Conservation (phyloP, 2,797 vertebrate species). For the Scomberomorus guttatus region DNA sequence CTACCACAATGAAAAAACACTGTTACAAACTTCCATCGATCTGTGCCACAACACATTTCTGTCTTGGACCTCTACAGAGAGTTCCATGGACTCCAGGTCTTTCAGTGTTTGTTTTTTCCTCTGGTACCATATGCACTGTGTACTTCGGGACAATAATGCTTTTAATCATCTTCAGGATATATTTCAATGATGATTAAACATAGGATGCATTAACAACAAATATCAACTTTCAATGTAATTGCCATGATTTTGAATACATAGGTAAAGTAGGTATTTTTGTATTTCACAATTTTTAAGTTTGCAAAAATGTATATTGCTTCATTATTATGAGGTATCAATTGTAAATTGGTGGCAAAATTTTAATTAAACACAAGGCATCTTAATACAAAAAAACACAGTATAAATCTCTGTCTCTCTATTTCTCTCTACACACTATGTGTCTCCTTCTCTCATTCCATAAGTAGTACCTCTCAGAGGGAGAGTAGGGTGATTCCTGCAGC, state of each 20-base stretch:
- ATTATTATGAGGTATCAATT: neutral
- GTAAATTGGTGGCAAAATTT: neutral
- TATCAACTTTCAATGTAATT: neutral
- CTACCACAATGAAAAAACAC: neutral
- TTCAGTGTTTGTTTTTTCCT: neutral
- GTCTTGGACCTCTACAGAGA: neutral
- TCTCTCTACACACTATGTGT: conserved; percentile 24
- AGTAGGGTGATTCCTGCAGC: conserved; percentile 60
- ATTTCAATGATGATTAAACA: conserved; percentile 3
- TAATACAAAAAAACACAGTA: conserved; percentile 14
- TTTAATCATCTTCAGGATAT: neutral
- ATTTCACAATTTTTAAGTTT: neutral
- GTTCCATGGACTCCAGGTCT: conserved; percentile 2
- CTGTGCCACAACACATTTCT: neutral
- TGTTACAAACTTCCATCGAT: conserved; percentile 8
- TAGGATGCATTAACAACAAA: neutral
- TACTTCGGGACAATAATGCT: neutral
- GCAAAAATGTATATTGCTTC: neutral
- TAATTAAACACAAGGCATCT: neutral
- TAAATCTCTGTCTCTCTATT: conserved; percentile 5
- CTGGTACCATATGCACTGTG: neutral
- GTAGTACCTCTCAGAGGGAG: conserved; percentile 57
- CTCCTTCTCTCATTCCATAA: conserved; percentile 43
- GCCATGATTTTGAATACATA: neutral
- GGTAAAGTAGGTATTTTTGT: neutral